Conservation (phyloP, 2,888 invertebrate genomes). For the Operophtera brumata region DNA sequence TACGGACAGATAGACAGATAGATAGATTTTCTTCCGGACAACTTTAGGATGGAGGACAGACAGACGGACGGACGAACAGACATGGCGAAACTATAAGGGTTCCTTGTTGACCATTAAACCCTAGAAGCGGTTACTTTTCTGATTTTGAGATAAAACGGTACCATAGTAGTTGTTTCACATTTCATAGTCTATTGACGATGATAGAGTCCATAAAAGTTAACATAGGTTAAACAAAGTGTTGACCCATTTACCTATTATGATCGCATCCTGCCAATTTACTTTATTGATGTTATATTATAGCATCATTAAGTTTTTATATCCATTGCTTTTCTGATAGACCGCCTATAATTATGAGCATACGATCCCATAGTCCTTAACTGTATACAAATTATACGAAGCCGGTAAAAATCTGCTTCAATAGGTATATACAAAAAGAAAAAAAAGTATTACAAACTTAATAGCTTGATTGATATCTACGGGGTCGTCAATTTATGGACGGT, state of each 20-base stretch:
- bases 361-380: conserved; percentile 66
- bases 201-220: conserved; percentile 34
- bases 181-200: background rate
- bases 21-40: too few species aligned
- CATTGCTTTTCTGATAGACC: conserved; percentile 60
- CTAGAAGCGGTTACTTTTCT: too few species aligned
- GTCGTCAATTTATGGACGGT: conserved; percentile 50
- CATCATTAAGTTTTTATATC: conserved; percentile 74
- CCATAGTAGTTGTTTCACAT: background rate
- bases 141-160: background rate
- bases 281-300: conserved; percentile 75
- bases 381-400: conserved; percentile 69
- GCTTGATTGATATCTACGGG: conserved; percentile 57
- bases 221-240: conserved; percentile 51
- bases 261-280: conserved; percentile 76
- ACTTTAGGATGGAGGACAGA: too few species aligned
- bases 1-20: too few species aligned
- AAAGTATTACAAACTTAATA: conserved; percentile 52
- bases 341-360: conserved; percentile 72
- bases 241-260: conserved; percentile 68
- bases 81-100: too few species aligned
- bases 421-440: conserved; percentile 48
- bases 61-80: too few species aligned
- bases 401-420: conserved; percentile 62
- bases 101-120: too few species aligned